Base-by-base conservation (phyloP, 2,888 invertebrate genomes). In the Cephonodes hylas region DNA sequence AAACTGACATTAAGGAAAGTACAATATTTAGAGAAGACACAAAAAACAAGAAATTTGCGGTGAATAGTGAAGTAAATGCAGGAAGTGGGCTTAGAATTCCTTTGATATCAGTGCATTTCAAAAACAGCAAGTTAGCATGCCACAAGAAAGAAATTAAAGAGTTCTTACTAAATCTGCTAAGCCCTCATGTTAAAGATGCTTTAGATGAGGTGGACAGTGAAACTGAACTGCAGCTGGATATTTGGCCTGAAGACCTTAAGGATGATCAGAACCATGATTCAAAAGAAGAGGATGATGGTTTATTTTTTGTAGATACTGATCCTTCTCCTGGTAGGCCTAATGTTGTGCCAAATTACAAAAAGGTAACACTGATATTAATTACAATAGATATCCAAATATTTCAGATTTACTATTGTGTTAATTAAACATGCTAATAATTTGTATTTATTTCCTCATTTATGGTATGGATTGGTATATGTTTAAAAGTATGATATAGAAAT, bases 271-370 rank as follows among this genome's bases (percentile, higher is more conserved):
- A 71, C 22, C 60, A 64, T 4, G 65, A 68, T 18, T 63, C 73
- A 42, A 73, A 75, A 23, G 74, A 66, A 0, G 67, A 66, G 18
- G 74, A 79, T n/a, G 81, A 88, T 69, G 83, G 68, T 61, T 77
- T 89, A 59, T 92, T 91, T 73, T 92, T 92, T 81, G 79, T 91
- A 58, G 91, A 91, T 61, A 91, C 89, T 5, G 86, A 81, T 44
- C 90, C 90, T 3, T 76, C 81, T 66, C 71, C 69, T 22, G 72
- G 81, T 46, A 70, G 66, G 22, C 63, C 70, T 56, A 65, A 66
- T 65, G 82, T 85, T 34, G 68, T 90, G 64, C 91, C 91, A 13
- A 80, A 76, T 65, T 91, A 91, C 65, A 84, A 81, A 61, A 82
- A 89, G 80, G 91, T 91, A 72, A 75, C 70, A 58, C 34, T 45